Conservation (phyloP, 2,113 vertebrate species). For the Phylloscopus trochilus region DNA sequence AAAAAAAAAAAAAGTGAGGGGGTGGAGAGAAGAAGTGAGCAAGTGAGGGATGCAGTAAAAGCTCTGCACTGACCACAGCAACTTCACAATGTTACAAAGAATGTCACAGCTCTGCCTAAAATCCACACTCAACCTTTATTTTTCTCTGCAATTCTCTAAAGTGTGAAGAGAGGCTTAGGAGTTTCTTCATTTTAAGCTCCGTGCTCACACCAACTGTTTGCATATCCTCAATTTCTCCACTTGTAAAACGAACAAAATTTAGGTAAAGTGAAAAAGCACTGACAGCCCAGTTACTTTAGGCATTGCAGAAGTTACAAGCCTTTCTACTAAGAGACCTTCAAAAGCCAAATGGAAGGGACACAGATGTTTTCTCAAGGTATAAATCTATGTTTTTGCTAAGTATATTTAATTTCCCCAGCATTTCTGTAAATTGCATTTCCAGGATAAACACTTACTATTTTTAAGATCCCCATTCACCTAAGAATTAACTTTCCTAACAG, state of each 20-base stretch:
- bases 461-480: background rate
- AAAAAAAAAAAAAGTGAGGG: constrained; percentile 50
- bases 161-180: background rate
- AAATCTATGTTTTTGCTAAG: background rate
- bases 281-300: background rate
- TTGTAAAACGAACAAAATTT: background rate
- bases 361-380: background rate
- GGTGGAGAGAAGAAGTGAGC: background rate
- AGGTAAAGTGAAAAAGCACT: background rate
- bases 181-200: background rate
- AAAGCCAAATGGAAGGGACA: background rate
- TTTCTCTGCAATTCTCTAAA: background rate
- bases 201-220: background rate
- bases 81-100: background rate
- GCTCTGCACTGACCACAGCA: constrained; percentile 25
- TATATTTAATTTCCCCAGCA: background rate
- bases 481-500: constrained; percentile 6
- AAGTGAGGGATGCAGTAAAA: background rate
- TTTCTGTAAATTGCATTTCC: background rate
- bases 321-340: background rate
- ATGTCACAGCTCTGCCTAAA: constrained; percentile 12
- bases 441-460: background rate
- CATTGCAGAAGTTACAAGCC: background rate
- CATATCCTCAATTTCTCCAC: background rate
- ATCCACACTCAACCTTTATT: background rate